These are phyloP conservation scores for Drosophila hydei DNA, from an alignment of 1,140 invertebrate species.

Conservation along the genomic window DNA sequence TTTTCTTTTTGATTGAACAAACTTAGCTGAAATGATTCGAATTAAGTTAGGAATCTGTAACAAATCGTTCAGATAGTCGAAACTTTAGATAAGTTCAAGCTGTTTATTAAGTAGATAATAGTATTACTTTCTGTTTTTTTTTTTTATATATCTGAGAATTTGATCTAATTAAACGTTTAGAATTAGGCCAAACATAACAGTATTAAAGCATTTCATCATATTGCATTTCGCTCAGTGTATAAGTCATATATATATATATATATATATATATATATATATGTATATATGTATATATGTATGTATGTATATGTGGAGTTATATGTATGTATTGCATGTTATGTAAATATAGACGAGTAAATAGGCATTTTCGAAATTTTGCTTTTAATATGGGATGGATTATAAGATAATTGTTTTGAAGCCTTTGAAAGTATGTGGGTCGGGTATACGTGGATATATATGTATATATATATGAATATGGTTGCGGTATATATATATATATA, in stretches of 20 bases:
- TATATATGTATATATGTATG: constrained; percentile 50
- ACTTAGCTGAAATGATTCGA: constrained; percentile 10
- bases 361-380: constrained; percentile 55
- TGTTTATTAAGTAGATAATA: constrained; percentile 22
- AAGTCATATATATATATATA: constrained; percentile 66
- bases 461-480: constrained; percentile 30
- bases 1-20: constrained; percentile 12
- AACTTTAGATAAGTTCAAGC: background rate
- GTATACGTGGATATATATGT: constrained; percentile 21
- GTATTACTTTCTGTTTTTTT: no score
- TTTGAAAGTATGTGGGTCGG: constrained; percentile 19
- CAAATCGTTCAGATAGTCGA: background rate
- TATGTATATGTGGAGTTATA: constrained; percentile 21
- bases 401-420: constrained; percentile 50
- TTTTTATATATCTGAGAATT: constrained; percentile 53
- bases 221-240: constrained; percentile 76
- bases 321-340: constrained; percentile 36
- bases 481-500: constrained; percentile 29
- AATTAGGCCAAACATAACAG: constrained; percentile 80
- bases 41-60: no score
- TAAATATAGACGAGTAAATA: constrained; percentile 60
- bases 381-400: constrained; percentile 37
- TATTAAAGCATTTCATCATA: constrained; percentile 74
- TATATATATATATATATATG: no score
- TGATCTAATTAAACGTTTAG: constrained; percentile 71